phyloP scores from a whole-genome alignment of 2,888 invertebrate species.

The Catotricha subobsoleta region DNA sequence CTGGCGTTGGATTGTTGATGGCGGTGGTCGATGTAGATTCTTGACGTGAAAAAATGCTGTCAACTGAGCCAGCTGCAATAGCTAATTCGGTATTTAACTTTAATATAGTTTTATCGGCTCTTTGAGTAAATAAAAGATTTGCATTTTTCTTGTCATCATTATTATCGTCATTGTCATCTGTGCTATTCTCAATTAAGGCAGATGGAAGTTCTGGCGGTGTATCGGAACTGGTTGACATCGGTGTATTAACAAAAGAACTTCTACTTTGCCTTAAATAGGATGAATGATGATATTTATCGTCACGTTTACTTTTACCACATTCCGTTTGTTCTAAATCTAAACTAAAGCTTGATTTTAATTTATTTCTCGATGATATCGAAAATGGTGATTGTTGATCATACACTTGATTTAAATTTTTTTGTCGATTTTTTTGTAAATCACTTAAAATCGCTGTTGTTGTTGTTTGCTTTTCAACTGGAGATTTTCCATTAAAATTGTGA shows the following conservation, averaged over 20 bases:
- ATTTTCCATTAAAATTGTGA: neutral
- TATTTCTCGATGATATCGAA: neutral
- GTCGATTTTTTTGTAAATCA: constrained; percentile 18
- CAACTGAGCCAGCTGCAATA: no score
- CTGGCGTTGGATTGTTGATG: constrained; percentile 17
- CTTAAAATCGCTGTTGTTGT: neutral
- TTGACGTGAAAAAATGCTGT: no score
- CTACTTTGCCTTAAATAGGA: neutral
- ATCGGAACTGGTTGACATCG: constrained; percentile 20
- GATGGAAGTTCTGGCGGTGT: constrained; percentile 3
- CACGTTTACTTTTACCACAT: constrained; percentile 16
- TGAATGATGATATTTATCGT: no score
- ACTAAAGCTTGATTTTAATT: constrained; percentile 12
- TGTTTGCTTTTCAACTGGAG: neutral
- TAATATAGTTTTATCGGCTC: no score
- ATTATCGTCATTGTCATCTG: no score
- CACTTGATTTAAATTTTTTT: constrained; percentile 10
- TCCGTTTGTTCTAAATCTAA: constrained; percentile 17
- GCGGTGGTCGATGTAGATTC: no score
- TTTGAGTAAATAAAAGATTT: no score
- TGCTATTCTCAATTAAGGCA: no score
- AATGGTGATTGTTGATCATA: neutral
- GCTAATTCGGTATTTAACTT: no score
- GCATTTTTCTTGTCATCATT: no score
- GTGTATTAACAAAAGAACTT: constrained; percentile 14